These are phyloP conservation scores for Caenorhabditis japonica DNA, from an alignment of 2,888 invertebrate genomes.

Conservation along the genomic window DNA sequence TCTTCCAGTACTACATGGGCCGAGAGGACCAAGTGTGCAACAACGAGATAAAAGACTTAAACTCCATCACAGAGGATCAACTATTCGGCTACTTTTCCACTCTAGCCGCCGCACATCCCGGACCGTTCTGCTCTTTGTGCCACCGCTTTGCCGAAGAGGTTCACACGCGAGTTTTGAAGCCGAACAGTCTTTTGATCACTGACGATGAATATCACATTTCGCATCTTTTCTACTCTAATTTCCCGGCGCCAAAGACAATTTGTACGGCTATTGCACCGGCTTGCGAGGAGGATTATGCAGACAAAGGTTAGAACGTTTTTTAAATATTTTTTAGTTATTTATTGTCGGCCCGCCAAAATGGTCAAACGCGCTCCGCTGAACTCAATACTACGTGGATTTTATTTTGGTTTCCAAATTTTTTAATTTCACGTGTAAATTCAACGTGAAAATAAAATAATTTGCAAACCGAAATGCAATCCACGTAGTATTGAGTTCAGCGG, in stretches of 20 bases:
- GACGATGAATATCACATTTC: conserved; percentile 54
- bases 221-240: conserved; percentile 45
- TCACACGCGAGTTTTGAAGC: conserved; percentile 33
- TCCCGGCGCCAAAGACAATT: conserved; percentile 53
- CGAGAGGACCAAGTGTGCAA: conserved; percentile 48
- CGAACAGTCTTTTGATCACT: conserved; percentile 30
- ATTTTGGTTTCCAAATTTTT: no score
- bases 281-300: conserved; percentile 58
- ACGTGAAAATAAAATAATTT: no score
- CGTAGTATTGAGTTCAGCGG: no score
- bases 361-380: no score
- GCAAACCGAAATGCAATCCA: no score
- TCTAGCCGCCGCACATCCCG: conserved; percentile 54
- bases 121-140: conserved; percentile 63
- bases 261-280: conserved; percentile 60
- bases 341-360: no score
- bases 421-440: no score
- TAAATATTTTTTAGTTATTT: no score
- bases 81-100: conserved; percentile 59
- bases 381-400: no score
- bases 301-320: conserved; percentile 46
- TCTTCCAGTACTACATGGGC: conserved; percentile 48
- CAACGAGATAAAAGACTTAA: conserved; percentile 51
- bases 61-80: conserved; percentile 60
- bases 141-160: conserved; percentile 54